A percentile compares a stretch with the other conserved stretches of the same genome.
These are phyloP conservation scores for Microctenopoma stevenorrisi DNA, from an alignment of 2,797 vertebrate genomes.

Conservation along the genomic window DNA sequence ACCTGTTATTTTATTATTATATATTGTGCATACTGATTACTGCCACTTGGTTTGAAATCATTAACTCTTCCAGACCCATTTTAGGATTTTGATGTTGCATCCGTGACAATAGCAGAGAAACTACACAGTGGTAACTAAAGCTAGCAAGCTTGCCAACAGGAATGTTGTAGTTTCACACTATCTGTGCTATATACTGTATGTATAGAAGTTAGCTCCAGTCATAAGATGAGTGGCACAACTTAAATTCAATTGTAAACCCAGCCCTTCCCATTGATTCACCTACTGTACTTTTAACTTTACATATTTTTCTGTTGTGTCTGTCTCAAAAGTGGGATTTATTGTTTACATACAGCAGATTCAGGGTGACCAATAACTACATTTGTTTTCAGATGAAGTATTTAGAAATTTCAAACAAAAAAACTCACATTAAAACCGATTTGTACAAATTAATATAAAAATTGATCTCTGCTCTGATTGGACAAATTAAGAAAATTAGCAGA, in stretches of 20 bases:
- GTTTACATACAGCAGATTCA: neutral
- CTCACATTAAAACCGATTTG: neutral
- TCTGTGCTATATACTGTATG: constrained; percentile 7
- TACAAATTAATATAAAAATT: neutral
- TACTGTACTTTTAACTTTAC: neutral
- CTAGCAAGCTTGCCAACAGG: constrained; percentile 8
- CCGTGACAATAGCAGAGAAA: constrained; percentile 19
- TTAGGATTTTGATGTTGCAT: constrained; percentile 13
- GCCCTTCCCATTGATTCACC: neutral
- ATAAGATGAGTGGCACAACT: neutral
- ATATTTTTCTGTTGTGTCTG: neutral
- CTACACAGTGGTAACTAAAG: neutral
- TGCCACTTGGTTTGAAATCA: constrained; percentile 20
- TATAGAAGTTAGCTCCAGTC: constrained; percentile 4
- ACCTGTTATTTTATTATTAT: constrained; percentile 20
- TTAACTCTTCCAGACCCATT: constrained; percentile 13
- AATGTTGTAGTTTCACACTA: constrained; percentile 13
- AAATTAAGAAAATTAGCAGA: constrained; percentile 2
- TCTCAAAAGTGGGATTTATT: neutral
- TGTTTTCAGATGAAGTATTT: constrained; percentile 2
- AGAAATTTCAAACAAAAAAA: constrained; percentile 2
- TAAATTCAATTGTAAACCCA: neutral
- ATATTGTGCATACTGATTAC: constrained; percentile 21
- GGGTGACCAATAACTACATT: neutral
- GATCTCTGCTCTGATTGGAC: neutral